Base-by-base conservation (phyloP, 2,888 invertebrate genomes). In the Abrostola triplasia region DNA sequence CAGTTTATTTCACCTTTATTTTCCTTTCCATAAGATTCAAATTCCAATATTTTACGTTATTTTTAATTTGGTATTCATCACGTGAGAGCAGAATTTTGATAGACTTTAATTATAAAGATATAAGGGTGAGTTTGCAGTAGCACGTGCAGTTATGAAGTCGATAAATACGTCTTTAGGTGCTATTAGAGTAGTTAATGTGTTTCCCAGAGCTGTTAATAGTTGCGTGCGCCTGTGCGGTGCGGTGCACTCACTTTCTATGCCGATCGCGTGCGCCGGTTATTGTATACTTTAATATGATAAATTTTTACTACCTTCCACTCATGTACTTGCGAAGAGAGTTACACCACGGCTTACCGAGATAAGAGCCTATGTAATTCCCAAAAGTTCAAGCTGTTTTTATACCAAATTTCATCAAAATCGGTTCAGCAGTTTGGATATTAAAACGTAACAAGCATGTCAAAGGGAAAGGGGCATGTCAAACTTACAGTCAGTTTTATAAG, bases 201-300 rank as follows among this genome's bases (percentile, higher is more conserved):
- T 65, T 66, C 72, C 64, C 65, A 61, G 57, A 63, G 47, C 42
- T 44, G 54, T 38, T 54, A 55, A 52, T 63, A 65, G 70, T 69
- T 58, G 60, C 65, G 59, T 68, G 72, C n/a, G 35, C 41, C 38
- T 38, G 44, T 36, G 4, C 8, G 9, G 13, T 59, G 36, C 44
- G 59, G 50, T 51, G 47, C 35, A 62, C 57, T 64, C 71, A 65
- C 72, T 75, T 64, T 78, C 76, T 58, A 60, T 50, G 44, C 42
- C 5, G 36, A 37, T 56, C 59, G 35, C 53, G 48, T 62, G 53
- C 11, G 38, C 50, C 44, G 50, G 24, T 55, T 36, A 44, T 49
- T 54, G 36, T 48, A 12, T 48, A 35, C 1, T 2, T 24, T 2
- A 8, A 42, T 38, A 37, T 41, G 52, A n/a, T 24, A 8, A 7